Conservation (phyloP, 2,888 invertebrate species). For the Carpatolechia fugitivella region DNA sequence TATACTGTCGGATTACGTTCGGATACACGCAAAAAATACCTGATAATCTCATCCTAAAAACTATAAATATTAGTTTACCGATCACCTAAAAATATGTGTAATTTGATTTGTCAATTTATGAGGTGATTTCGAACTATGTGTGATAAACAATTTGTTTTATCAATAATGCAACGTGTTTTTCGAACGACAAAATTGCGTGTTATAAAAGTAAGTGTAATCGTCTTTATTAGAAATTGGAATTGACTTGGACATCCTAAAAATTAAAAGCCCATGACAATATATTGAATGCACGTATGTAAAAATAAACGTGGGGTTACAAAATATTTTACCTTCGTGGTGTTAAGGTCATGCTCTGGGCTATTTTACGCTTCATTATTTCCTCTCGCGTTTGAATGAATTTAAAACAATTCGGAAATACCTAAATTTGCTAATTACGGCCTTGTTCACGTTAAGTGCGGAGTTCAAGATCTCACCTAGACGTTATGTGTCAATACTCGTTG, state of each 20-base stretch:
- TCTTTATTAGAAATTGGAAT: not conserved
- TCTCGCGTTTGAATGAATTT: not conserved
- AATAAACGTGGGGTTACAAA: not conserved
- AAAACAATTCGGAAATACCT: too few species aligned
- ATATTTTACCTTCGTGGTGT: not conserved
- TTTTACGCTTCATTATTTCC: not conserved
- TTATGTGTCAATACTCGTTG: conserved; percentile 3
- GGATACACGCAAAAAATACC: conserved; percentile 2
- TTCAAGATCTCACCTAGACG: not conserved
- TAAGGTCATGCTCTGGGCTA: not conserved
- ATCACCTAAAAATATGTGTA: not conserved
- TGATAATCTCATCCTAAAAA: not conserved
- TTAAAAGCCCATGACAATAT: conserved; percentile 7
- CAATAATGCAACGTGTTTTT: not conserved
- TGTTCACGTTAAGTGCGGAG: not conserved
- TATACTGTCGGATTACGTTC: not conserved
- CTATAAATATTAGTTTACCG: not conserved
- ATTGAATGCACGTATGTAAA: not conserved
- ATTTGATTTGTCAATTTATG: not conserved
- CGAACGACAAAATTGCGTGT: not conserved
- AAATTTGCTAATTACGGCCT: not conserved
- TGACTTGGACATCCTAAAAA: not conserved
- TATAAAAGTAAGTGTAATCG: not conserved
- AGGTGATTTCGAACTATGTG: not conserved
- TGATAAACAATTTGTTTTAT: not conserved